Evolutionary conservation across 2,797 vertebrate species (phyloP).

Genomic region (Oceanodroma leucorhoa): DNA sequence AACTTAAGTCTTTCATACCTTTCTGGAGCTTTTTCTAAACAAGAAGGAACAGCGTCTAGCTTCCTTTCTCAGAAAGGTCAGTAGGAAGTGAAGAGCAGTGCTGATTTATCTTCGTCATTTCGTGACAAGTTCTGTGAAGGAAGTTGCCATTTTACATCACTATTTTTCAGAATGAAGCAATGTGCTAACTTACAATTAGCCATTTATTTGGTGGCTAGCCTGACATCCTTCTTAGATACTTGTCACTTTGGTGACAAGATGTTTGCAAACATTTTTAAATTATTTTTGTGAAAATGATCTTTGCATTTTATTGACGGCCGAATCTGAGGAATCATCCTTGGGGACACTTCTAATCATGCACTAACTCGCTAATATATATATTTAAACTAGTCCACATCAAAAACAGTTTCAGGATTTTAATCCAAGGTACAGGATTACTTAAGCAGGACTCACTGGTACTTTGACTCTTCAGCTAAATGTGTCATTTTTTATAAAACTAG

Average conservation of each 20-base stretch:
- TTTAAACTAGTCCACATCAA: not conserved
- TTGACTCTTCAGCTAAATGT: not conserved
- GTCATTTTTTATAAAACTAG: not conserved
- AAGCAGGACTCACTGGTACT: not conserved
- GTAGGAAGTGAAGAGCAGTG: not conserved
- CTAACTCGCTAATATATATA: not conserved
- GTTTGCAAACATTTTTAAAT: not conserved
- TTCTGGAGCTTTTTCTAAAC: not conserved
- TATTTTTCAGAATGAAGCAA: not conserved
- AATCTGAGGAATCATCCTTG: not conserved
- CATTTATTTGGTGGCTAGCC: not conserved
- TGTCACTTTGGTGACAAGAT: not conserved
- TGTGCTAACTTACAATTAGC: not conserved
- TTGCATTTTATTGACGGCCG: not conserved
- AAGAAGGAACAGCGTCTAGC: not conserved
- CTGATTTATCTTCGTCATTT: not conserved
- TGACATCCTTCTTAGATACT: not conserved
- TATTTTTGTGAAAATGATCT: not conserved
- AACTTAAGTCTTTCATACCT: not conserved
- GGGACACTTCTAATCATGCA: not conserved
- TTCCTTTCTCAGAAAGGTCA: conserved; percentile 1
- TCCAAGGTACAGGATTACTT: not conserved
- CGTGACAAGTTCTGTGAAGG: not conserved
- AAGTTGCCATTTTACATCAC: not conserved
- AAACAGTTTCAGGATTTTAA: not conserved